These are phyloP conservation scores for Ursus arctos DNA, from an alignment of 2,113 vertebrate genomes.

Conservation along the genomic window DNA sequence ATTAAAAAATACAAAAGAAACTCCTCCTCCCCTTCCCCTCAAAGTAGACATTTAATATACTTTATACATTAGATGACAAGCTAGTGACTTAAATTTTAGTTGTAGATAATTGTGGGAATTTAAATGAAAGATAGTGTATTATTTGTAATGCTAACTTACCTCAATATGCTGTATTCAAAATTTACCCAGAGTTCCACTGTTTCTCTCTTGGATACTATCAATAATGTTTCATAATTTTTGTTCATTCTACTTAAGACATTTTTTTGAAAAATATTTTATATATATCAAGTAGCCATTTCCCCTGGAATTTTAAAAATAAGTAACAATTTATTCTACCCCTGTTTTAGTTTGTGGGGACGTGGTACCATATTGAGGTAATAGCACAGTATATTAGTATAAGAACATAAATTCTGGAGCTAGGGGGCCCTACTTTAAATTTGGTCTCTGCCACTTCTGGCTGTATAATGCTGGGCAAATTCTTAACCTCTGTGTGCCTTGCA, in stretches of 20 bases:
- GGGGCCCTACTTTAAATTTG: background rate
- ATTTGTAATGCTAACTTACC: background rate
- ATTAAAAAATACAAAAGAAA: background rate
- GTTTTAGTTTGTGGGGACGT: background rate
- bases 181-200: background rate
- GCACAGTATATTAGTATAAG: background rate
- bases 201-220: background rate
- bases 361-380: background rate
- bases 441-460: background rate
- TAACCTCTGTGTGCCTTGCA: background rate
- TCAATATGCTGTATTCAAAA: background rate
- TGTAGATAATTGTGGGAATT: background rate
- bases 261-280: background rate
- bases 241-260: background rate
- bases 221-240: background rate
- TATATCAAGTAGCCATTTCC: background rate
- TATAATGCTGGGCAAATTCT: background rate
- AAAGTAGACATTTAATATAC: background rate
- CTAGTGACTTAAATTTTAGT: conserved; percentile 11
- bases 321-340: background rate
- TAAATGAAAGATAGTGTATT: background rate
- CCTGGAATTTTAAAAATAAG: background rate
- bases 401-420: background rate
- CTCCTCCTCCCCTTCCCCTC: rapidly evolving
- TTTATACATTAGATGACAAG: background rate